A percentile compares a stretch with the other conserved stretches of the same genome.
Evolutionary conservation across 2,888 invertebrate genomes (phyloP).

Genomic region (Helobdella robusta): DNA sequence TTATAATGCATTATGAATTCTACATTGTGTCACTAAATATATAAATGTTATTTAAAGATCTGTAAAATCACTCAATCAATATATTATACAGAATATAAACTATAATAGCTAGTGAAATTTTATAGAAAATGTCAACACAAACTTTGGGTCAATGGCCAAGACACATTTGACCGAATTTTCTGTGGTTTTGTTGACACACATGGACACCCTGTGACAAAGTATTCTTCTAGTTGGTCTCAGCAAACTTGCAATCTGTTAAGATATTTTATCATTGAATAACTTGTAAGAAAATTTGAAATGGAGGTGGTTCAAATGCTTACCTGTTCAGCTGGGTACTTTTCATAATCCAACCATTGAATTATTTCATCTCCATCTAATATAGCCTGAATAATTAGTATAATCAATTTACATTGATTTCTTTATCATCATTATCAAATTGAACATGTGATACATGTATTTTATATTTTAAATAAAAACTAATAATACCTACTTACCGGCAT

Average conservation of each 20-base stretch:
- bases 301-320: background rate
- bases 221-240: background rate
- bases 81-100: too few species aligned
- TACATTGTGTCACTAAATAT: too few species aligned
- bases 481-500: constrained; percentile 19
- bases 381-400: background rate
- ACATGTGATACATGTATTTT: background rate
- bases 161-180: constrained; percentile 6
- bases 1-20: too few species aligned
- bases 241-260: background rate
- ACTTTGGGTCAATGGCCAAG: background rate
- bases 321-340: background rate
- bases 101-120: too few species aligned
- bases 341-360: constrained; percentile 11
- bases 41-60: too few species aligned
- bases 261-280: background rate
- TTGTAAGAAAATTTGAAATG: background rate
- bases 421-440: background rate
- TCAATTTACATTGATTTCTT: background rate
- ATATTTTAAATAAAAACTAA: background rate
- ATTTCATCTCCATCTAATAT: background rate
- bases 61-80: too few species aligned
- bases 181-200: constrained; percentile 5
- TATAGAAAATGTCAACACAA: too few species aligned
- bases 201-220: constrained; percentile 1